A percentile compares a stretch with the other conserved stretches of the same genome.
phyloP scores from a whole-genome alignment of 2,888 invertebrate genomes.

The Aleiodes alternator region DNA sequence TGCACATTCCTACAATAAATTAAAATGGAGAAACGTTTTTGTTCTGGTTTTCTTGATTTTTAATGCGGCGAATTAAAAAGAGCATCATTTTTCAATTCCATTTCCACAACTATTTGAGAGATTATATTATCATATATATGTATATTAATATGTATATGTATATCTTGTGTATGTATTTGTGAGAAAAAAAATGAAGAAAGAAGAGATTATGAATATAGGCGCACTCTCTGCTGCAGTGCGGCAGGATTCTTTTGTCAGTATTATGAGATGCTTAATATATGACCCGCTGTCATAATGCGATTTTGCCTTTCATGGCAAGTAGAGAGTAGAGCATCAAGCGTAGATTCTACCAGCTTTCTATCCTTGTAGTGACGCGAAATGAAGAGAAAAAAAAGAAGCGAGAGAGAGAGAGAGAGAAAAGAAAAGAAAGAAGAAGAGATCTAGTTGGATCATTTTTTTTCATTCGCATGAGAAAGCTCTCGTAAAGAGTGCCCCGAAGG shows the following conservation, averaged over 20 bases:
- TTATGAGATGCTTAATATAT: conserved; percentile 34
- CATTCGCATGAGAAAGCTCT: conserved; percentile 34
- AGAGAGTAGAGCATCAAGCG: conserved; percentile 3
- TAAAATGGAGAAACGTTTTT: too few relatives aligned
- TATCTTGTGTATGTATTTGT: not conserved
- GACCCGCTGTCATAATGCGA: conserved; percentile 33
- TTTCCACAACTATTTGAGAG: too few relatives aligned
- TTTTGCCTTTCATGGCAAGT: conserved; percentile 4
- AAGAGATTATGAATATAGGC: not conserved
- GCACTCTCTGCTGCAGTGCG: not conserved
- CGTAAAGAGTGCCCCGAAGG: conserved; percentile 34
- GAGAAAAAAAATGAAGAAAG: not conserved
- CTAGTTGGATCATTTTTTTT: conserved; percentile 27
- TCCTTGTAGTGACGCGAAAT: conserved; percentile 23
- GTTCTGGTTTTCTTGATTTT: too few relatives aligned
- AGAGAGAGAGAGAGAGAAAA: conserved; percentile 1
- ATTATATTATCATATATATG: too few relatives aligned
- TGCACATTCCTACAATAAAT: not conserved
- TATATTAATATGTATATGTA: not conserved
- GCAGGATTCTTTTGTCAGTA: conserved; percentile 20
- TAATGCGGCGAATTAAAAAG: too few relatives aligned
- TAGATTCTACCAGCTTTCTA: conserved; percentile 21
- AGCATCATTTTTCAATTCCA: too few relatives aligned
- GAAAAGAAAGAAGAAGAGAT: not conserved
- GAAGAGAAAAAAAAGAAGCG: conserved; percentile 14